phyloP scores from a whole-genome alignment of 2,113 vertebrate genomes.

The Siniperca knerii region DNA sequence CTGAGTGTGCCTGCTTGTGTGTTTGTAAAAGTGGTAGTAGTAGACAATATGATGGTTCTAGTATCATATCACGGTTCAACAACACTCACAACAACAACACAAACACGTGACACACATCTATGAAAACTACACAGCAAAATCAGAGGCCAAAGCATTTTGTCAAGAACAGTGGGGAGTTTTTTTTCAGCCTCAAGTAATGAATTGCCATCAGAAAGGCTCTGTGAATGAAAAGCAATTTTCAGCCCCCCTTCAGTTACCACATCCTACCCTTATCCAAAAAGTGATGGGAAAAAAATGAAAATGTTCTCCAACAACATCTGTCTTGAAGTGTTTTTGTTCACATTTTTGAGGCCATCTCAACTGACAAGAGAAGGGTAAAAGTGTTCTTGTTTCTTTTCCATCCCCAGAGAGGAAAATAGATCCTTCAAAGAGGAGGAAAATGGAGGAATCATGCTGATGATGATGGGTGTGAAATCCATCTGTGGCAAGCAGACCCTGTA shows the following conservation, averaged over 20 bases:
- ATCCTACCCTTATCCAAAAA: slow-evolving; percentile 15
- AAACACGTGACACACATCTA: slow-evolving; percentile 14
- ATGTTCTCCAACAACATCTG: slow-evolving; percentile 14
- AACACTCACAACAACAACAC: slow-evolving; percentile 2
- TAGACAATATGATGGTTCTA: background rate
- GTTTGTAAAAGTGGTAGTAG: background rate
- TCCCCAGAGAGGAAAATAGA: slow-evolving; percentile 52
- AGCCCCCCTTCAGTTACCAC: slow-evolving; percentile 44
- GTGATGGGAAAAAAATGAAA: slow-evolving; percentile 4
- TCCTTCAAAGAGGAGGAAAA: slow-evolving; percentile 51
- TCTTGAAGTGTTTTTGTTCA: slow-evolving; percentile 53
- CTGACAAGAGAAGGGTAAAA: slow-evolving; percentile 39
- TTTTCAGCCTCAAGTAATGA: slow-evolving; percentile 34
- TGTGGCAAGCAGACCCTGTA: background rate
- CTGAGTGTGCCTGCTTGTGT: background rate
- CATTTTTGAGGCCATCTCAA: slow-evolving; percentile 22
- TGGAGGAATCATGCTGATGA: slow-evolving; percentile 37
- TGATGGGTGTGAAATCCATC: slow-evolving; percentile 25
- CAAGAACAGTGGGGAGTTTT: slow-evolving; percentile 19
- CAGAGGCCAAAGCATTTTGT: slow-evolving; percentile 31
- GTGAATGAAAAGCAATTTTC: slow-evolving; percentile 59
- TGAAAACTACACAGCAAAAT: slow-evolving; percentile 29
- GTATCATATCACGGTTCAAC: slow-evolving; percentile 13
- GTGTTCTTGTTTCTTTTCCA: slow-evolving; percentile 28
- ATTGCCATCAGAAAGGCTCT: slow-evolving; percentile 41